Base-by-base conservation (phyloP, 2,888 invertebrate species). In the Tetragnatha montana region DNA sequence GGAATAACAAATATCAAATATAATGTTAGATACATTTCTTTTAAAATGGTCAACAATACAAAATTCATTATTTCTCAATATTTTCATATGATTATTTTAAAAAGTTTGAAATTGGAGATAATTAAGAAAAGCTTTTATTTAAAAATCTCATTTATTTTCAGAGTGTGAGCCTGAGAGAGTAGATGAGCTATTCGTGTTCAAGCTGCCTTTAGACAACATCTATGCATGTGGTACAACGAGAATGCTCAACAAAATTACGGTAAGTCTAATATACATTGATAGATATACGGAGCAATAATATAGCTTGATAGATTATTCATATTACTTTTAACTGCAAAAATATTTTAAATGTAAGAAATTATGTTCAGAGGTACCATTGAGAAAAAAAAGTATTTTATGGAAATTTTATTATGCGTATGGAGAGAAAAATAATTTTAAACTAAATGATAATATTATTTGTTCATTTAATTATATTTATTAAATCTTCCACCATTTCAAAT, bases 151-250 rank as follows among this genome's bases (percentile, higher is more conserved):
- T n/a, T 74, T 68, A 10, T 76, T 86, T 88, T 6, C 80, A 92
- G 92, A 88, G 73, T 98, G 98, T 93, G 95, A 96, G 93, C 97
- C 97, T 0, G 94, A 94, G 92, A 94, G 96, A 91, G 95, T 95
- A 91, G 95, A 95, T 91, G 95, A 95, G 79, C 96, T 96, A 6
- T 85, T 76, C 50, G 95, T 95, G 81, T 96, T 97, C 93, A 95
- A 95, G 92, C 94, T 98, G 83, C 96, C 97, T 92, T 94, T 98
- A 8, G 95, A 95, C 91, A 88, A 91, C 78, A 95, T 96, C 92
- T 95, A 95, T 93, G 95, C 96, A 91, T 98, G 98, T 93, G 97
- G 97, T 70, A 96, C 97, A 88, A 96, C 96, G 78, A 95, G 96
- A 92, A 95, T 97, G 92, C 95, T 96, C 91, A 96, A 97, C 94